Base-by-base conservation (phyloP, 2,888 invertebrate genomes). In the Leptopilina syphax region DNA sequence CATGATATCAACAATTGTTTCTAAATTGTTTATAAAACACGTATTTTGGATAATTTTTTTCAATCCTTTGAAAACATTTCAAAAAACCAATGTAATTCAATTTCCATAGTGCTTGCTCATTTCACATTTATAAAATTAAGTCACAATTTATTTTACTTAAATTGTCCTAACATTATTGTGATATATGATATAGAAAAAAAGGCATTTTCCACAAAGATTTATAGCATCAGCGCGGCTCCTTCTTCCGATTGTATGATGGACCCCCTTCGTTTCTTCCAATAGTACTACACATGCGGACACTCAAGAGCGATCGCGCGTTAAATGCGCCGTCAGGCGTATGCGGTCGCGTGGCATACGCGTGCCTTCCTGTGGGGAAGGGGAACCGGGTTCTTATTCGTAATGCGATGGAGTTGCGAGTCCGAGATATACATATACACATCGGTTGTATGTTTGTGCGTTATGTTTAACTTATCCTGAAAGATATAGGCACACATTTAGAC, bases 261-360 rank as follows among this genome's bases (percentile, higher is more conserved):
- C 79, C 78, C 80, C 83, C 80, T 80, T 78, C 79, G 65, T 67
- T 54, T 66, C 57, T 66, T 50, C 76, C 78, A 82, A 77, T 81
- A 79, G 81, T 79, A 70, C 76, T 63, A 66, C 82, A 84, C 81
- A 83, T 79, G 86, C 86, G 86, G 85, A 79, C 86, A 88, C 89
- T 89, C 87, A 86, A 89, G 85, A 88, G 89, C 88, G 88, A 89
- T 89, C 89, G 91, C 91, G 90, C 91, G 90, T 91, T 91, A 91
- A 91, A 91, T 91, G 90, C 88, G 90, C 87, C 87, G 85, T 83
- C 85, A 87, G 88, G 86, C 89, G 89, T 86, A 88, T 87, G 87
- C 84, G 87, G 89, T 87, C 88, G 87, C 87, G 89, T 90, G 90
- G 85, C 89, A 83, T 82, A 81, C 90, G 90, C 91, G 90, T 90